These are phyloP conservation scores for Urocynchramus pylzowi DNA, from an alignment of 2,113 vertebrate genomes.

Conservation along the genomic window DNA sequence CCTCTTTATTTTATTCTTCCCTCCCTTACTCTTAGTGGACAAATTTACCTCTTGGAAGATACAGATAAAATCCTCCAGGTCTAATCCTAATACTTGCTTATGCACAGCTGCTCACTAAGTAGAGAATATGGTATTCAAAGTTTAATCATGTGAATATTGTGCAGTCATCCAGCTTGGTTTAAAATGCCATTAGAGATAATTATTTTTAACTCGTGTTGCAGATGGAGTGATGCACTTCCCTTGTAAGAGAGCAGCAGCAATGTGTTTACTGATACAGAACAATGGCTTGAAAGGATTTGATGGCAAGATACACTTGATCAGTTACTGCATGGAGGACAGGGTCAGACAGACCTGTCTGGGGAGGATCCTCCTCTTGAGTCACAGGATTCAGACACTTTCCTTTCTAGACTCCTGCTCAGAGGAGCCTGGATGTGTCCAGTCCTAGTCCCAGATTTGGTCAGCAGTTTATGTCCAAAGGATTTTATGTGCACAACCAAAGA, in stretches of 20 bases:
- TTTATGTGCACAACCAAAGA: background rate
- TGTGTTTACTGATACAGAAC: background rate
- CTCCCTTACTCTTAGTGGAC: background rate
- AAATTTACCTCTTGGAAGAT: background rate
- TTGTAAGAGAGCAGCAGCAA: background rate
- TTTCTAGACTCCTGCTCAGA: background rate
- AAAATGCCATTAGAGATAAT: background rate
- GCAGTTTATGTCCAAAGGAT: background rate
- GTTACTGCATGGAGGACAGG: background rate
- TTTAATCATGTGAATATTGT: background rate
- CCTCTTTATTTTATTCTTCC: background rate
- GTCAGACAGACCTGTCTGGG: background rate
- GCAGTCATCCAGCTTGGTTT: background rate
- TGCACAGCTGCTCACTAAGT: background rate
- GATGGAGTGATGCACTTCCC: background rate
- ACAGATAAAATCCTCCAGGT: background rate
- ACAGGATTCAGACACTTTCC: background rate
- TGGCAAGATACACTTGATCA: background rate
- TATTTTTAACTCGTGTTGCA: background rate
- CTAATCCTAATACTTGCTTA: background rate
- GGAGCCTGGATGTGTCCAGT: background rate
- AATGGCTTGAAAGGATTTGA: background rate
- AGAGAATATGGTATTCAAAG: background rate
- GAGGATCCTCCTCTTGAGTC: background rate
- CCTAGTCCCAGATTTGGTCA: background rate